Evolutionary conservation across 2,113 vertebrate species (phyloP), one percentile per base, ranked within the genome.

Genomic region (Corapipo altera): DNA sequence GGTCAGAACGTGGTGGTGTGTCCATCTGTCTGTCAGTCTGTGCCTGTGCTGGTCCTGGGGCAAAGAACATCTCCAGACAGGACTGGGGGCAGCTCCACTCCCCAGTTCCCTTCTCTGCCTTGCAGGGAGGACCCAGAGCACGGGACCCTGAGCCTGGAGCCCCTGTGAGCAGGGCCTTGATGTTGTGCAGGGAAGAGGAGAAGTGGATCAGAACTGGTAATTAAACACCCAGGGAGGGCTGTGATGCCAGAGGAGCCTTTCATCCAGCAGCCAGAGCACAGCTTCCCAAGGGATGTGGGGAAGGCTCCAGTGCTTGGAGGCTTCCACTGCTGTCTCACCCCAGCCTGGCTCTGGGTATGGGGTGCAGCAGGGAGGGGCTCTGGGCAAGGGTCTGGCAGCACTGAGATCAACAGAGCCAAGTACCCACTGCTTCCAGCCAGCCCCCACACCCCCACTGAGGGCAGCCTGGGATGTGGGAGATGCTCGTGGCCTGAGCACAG

Each of bases 171-270:
- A 0, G 74, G 2, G 19, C 93, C 64, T 46, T 37, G 78, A 19
- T 78, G 78, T 30, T 7, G 15, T 1, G 0, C 57, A 80, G 90
- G 76, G 67, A 52, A 66, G 71, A 76, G 8, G 12, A 70, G 23
- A 30, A 62, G 75, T 14, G 58, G 88, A 74, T 91, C 57, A 46
- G 55, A 65, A 90, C 41, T 39, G 30, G 62, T 61, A 49, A 89
- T 95, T 57, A 58, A 86, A 82, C 91, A 77, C 82, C 65, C 88
- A 4, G 46, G 61, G 54, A 72, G 81, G 57, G 32, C 92, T 96
- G 77, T 61, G 92, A 48, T 79, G 49, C 82, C 1, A 5, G 30
- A 59, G 88, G 9, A 62, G 28, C 83, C 67, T 94, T 81, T 91
- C 77, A 77, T 88, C 82, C 75, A 5, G 5, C 81, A 52, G 81